Evolutionary conservation across 2,888 invertebrate genomes (phyloP).

Genomic region (Emmelina monodactyla): DNA sequence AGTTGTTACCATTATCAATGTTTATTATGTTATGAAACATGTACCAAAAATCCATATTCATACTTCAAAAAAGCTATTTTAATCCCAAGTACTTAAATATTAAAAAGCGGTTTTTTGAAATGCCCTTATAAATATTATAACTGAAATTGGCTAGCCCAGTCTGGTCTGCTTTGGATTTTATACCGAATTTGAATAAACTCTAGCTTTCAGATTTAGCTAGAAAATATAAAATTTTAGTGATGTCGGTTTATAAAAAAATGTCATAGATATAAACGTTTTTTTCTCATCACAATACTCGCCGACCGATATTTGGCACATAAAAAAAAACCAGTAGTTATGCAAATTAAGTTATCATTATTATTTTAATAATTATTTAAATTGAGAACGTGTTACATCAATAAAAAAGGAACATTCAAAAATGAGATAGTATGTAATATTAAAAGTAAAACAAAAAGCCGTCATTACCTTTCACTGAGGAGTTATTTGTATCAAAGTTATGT

Average conservation of each 20-base stretch:
- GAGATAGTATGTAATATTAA: too few species aligned
- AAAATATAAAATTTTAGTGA: not conserved
- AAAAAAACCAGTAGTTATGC: not conserved
- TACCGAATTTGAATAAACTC: conserved; percentile 27
- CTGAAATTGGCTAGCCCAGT: not conserved
- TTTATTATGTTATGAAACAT: conserved; percentile 6
- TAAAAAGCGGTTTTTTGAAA: not conserved
- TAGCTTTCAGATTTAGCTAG: conserved; percentile 19
- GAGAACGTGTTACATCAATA: not conserved
- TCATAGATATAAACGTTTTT: not conserved
- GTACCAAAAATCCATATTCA: not conserved
- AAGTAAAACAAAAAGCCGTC: too few species aligned
- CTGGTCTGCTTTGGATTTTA: conserved; percentile 15
- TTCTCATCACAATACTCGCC: not conserved
- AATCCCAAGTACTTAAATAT: not conserved
- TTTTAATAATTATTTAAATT: too few species aligned
- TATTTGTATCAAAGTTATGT: too few species aligned
- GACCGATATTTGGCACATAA: not conserved
- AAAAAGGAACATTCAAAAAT: too few species aligned
- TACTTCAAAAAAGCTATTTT: not conserved
- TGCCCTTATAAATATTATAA: not conserved
- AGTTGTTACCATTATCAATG: conserved; percentile 14
- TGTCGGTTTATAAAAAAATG: not conserved
- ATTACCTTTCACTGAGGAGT: too few species aligned
- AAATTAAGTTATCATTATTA: too few species aligned